These are phyloP conservation scores for Salarias fasciatus DNA, from an alignment of 2,797 vertebrate species.

Conservation along the genomic window DNA sequence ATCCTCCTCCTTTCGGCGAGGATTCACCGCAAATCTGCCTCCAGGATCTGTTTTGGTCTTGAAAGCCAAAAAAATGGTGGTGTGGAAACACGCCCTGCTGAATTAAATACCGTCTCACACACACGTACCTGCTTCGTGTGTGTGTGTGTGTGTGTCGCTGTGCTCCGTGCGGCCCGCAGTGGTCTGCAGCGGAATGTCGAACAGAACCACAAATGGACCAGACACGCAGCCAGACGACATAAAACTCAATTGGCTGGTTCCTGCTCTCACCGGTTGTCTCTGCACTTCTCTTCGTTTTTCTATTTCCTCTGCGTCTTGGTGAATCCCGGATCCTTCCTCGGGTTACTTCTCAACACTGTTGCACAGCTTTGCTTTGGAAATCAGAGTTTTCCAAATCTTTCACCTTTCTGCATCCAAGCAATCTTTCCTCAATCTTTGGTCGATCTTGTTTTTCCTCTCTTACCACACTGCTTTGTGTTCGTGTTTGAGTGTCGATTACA, in stretches of 20 bases:
- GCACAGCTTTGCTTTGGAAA: no score
- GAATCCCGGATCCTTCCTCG: no score
- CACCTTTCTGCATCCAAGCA: no score
- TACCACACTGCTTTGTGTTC: no score
- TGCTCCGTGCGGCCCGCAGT: constrained; percentile 68
- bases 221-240: constrained; percentile 73
- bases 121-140: constrained; percentile 56
- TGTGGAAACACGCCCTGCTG: constrained; percentile 34
- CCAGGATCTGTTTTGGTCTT: no score
- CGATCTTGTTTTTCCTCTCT: neutral
- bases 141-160: constrained; percentile 46
- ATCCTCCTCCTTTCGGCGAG: no score
- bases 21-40: no score
- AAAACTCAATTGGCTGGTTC: constrained; percentile 73
- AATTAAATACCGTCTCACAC: constrained; percentile 36
- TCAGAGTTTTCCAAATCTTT: neutral
- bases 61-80: constrained; percentile 3
- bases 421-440: neutral
- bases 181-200: constrained; percentile 72
- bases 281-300: constrained; percentile 36
- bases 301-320: constrained; percentile 6
- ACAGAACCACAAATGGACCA: constrained; percentile 77
- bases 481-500: no score
- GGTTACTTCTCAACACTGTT: neutral
- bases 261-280: constrained; percentile 46